Percentiles rank a stretch among this genome's conserved stretches.
Conservation (phyloP, 2,797 vertebrate genomes). For the Poecilia wingei region DNA sequence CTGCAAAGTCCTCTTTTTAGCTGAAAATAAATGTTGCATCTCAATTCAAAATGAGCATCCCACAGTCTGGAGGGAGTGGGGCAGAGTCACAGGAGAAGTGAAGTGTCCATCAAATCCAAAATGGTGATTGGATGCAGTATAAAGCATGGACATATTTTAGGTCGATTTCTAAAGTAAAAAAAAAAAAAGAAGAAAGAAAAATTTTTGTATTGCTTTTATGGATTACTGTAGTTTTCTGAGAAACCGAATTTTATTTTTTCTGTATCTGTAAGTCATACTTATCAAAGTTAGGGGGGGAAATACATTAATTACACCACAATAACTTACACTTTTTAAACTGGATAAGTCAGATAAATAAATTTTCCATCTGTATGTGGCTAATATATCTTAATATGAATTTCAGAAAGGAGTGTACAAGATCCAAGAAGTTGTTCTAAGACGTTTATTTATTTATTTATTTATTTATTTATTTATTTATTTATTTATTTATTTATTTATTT, state of each 20-base stretch:
- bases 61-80: background rate
- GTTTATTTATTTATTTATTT: background rate
- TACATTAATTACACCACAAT: background rate
- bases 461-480: background rate
- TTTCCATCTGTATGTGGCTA: background rate
- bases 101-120: background rate
- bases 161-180: background rate
- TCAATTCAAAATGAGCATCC: background rate
- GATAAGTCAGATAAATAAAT: background rate
- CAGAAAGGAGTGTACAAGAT: background rate
- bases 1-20: background rate
- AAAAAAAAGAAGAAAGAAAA: too few relatives aligned
- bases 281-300: background rate
- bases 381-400: background rate
- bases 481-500: background rate
- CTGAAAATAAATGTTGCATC: background rate
- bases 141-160: background rate
- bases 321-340: background rate
- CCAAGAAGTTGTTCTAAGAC: background rate
- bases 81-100: background rate
- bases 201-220: background rate
- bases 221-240: background rate
- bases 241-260: background rate
- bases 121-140: background rate
- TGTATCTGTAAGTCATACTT: background rate